A percentile compares a stretch with the other conserved stretches of the same genome.
phyloP scores from a whole-genome alignment of 2,113 vertebrate species.

The Vidua chalybeata region DNA sequence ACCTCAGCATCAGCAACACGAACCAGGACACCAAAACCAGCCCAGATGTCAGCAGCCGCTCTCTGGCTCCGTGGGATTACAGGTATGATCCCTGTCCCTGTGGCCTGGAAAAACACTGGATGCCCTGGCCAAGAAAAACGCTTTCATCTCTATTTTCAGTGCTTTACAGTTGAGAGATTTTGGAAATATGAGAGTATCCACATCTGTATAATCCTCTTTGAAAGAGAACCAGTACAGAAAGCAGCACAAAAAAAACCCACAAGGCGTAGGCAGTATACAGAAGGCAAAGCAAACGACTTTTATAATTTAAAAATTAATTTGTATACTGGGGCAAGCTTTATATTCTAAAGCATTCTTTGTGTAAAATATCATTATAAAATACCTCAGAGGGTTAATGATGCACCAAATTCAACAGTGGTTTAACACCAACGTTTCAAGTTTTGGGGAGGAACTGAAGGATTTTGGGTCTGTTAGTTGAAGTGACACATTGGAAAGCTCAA shows the following conservation, averaged over 20 bases:
- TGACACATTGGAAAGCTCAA: background rate
- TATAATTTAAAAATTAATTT: background rate
- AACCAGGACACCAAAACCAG: background rate
- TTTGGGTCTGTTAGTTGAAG: background rate
- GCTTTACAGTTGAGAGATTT: background rate
- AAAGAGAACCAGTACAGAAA: background rate
- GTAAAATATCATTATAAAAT: background rate
- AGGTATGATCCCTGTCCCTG: slow-evolving; percentile 29
- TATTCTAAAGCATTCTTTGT: background rate
- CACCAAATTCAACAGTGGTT: background rate
- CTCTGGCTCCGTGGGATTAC: slow-evolving; percentile 75
- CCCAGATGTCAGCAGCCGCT: slow-evolving; percentile 52
- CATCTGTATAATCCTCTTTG: background rate
- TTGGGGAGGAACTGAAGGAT: background rate
- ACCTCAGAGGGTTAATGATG: background rate
- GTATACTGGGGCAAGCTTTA: background rate
- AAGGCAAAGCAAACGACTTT: background rate
- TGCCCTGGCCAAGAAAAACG: background rate
- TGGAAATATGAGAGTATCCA: background rate
- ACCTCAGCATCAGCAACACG: slow-evolving; percentile 32
- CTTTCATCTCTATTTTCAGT: background rate
- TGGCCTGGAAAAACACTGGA: background rate
- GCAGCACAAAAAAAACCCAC: background rate
- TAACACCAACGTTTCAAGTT: accelerated
- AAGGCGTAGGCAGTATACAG: background rate